Percentiles rank a stretch among this genome's conserved stretches.
These are phyloP conservation scores for Patella ulyssiponensis DNA, from an alignment of 2,888 invertebrate species.

Conservation along the genomic window DNA sequence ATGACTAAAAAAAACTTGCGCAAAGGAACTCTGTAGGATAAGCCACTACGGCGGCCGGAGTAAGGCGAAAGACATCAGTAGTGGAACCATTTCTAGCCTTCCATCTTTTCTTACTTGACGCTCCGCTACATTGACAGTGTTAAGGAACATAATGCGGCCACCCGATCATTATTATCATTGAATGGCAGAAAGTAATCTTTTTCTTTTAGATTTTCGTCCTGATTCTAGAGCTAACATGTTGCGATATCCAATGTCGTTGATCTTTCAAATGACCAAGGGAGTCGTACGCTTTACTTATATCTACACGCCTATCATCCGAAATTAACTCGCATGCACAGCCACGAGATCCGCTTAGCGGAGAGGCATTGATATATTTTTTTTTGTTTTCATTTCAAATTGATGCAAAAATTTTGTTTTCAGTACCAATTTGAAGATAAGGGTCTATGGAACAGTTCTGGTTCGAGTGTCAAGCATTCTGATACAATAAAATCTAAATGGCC, in stretches of 20 bases:
- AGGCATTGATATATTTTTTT: too few species aligned
- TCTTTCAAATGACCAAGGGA: neutral
- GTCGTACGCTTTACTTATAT: neutral
- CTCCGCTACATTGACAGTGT: neutral
- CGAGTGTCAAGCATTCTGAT: too few species aligned
- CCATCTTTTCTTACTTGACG: neutral
- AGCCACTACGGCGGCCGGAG: too few species aligned
- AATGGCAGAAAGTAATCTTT: neutral
- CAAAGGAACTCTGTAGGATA: too few species aligned
- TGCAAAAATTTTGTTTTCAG: too few species aligned
- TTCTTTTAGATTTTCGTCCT: neutral
- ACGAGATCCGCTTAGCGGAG: neutral
- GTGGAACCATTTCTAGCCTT: too few species aligned
- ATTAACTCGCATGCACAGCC: neutral
- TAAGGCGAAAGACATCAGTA: too few species aligned
- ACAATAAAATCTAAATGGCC: too few species aligned
- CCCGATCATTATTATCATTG: neutral
- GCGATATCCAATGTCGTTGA: neutral
- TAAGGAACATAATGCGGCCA: neutral
- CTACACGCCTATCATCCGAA: neutral
- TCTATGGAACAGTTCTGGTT: too few species aligned
- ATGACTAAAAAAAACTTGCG: too few species aligned
- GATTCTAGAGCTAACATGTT: neutral
- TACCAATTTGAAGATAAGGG: too few species aligned
- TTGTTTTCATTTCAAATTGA: too few species aligned